Base-by-base conservation (phyloP, 2,797 vertebrate species). In the Cuniculus paca region DNA sequence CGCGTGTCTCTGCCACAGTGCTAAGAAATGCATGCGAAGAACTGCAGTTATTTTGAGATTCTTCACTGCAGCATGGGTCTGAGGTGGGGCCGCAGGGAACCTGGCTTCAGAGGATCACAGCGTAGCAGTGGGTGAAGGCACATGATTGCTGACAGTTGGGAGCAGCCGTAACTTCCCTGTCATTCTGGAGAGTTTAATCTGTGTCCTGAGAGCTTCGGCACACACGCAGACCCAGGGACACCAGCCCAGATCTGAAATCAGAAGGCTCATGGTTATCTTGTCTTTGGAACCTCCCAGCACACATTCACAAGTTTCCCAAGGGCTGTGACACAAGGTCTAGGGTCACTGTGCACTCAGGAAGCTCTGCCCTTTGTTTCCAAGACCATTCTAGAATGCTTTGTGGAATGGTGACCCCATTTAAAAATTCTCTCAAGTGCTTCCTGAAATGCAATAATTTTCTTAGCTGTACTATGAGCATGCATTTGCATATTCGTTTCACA, bases 401-500 rank as follows among this genome's bases (percentile, higher is more conserved):
- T 84, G 70, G 85, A 72, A 83, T 54, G 36, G 0, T 12, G 50
- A 58, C 65, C 56, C 56, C 63, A 36, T 65, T 92, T 96, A 56
- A 68, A 94, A 87, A 88, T 90, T 34, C 74, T 78, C 89, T 48
- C 28, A 26, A 89, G 79, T 78, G 63, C 31, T 95, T 91, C 93
- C 78, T 84, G 83, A 79, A 93, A 85, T 28, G 93, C 86, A 54
- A 2, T 95, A 80, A 88, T 96, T 93, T 84, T 60, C 45, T 65
- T 88, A n/a, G 79, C 60, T 74, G 6, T 65, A 2, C 24, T 6
- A 83, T 97, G 80, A 83, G 70, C 95, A 90, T 91, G 88, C 1
- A 68, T 97, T 97, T 97, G 77, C 94, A 89, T 95, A 88, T 78
- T 58, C 20, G 39, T 96, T 91, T 95, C 80, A 63, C 72, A 82